Conservation (phyloP, 2,888 invertebrate genomes). For the Parnassius smintheus region DNA sequence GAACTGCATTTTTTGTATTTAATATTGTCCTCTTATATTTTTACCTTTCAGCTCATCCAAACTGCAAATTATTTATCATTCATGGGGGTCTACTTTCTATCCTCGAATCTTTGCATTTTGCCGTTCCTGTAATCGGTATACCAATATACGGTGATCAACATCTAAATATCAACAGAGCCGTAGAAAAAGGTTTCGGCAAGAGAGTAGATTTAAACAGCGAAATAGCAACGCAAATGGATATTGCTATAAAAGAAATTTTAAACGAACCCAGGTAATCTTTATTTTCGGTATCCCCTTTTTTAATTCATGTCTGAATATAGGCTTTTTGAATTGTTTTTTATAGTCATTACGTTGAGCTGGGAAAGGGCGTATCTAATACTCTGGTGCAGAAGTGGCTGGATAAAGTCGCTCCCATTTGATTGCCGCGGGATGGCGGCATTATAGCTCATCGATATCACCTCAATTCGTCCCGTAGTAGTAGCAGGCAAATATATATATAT, state of each 20-base stretch:
- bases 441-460: too few species aligned
- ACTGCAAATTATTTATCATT: constrained; percentile 51
- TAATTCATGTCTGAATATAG: too few species aligned
- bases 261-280: constrained; percentile 37
- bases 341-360: too few species aligned
- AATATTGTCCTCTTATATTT: not conserved
- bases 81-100: constrained; percentile 55
- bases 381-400: too few species aligned
- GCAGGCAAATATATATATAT: too few species aligned
- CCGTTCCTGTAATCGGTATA: constrained; percentile 51
- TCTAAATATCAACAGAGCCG: constrained; percentile 44
- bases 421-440: too few species aligned
- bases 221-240: constrained; percentile 37
- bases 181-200: constrained; percentile 44
- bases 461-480: too few species aligned
- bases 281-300: constrained; percentile 39
- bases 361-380: too few species aligned
- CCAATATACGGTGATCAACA: constrained; percentile 58
- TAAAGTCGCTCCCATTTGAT: too few species aligned
- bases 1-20: too few species aligned
- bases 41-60: constrained; percentile 48
- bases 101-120: constrained; percentile 49
- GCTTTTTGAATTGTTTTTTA: too few species aligned
- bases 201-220: constrained; percentile 40
- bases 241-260: constrained; percentile 40